Percentiles rank a stretch among this genome's conserved stretches.
These are phyloP conservation scores for Thera obeliscata DNA, from an alignment of 2,888 invertebrate genomes.

Conservation along the genomic window DNA sequence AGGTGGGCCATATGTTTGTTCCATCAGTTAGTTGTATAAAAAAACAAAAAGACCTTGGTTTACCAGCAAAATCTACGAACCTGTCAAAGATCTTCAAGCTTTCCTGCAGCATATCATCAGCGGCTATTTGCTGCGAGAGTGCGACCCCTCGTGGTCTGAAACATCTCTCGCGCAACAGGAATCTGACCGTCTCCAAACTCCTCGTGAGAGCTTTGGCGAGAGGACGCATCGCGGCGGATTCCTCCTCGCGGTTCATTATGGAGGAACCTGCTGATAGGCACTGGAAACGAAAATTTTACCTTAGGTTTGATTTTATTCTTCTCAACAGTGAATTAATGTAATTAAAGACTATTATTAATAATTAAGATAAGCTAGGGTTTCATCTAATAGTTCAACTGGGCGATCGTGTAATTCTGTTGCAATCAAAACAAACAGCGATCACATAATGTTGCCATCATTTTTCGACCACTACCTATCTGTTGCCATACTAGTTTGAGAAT, in stretches of 20 bases:
- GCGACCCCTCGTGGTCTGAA: conserved; percentile 86
- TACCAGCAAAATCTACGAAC: conserved; percentile 31
- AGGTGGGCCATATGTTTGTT: too few relatives aligned
- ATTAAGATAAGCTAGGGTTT: too few relatives aligned
- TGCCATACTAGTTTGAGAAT: too few relatives aligned
- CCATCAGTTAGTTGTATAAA: too few relatives aligned
- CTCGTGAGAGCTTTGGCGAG: conserved; percentile 98
- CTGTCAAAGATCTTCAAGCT: conserved; percentile 87
- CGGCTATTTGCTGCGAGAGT: conserved; percentile 67
- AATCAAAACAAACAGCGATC: too few relatives aligned
- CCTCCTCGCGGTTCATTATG: conserved; percentile 98
- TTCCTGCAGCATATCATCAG: conserved; percentile 90
- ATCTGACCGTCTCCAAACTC: conserved; percentile 96
- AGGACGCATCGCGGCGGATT: conserved; percentile 98
- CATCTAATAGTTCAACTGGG: too few relatives aligned
- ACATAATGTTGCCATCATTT: too few relatives aligned
- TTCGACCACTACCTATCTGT: too few relatives aligned
- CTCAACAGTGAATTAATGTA: too few relatives aligned
- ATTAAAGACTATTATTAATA: too few relatives aligned
- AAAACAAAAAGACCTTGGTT: background rate
- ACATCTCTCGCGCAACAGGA: conserved; percentile 94
- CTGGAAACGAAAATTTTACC: too few relatives aligned
- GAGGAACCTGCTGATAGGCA: conserved; percentile 99
- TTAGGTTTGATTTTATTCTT: background rate
- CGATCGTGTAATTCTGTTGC: too few relatives aligned